phyloP scores from a whole-genome alignment of 2,888 invertebrate genomes.

The Clusia tigrina region DNA sequence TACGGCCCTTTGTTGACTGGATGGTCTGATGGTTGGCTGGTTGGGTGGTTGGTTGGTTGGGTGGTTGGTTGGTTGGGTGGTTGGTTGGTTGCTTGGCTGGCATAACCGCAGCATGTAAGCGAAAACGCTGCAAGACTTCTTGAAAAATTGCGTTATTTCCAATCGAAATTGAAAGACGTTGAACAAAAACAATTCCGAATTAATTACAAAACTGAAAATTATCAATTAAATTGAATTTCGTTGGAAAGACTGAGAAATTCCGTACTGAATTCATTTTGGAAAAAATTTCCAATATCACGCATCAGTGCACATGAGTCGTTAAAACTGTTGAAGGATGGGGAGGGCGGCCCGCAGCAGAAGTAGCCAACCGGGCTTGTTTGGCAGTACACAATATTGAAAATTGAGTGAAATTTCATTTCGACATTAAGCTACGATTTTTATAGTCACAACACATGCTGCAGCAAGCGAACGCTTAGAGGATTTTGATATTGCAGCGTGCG shows the following conservation, averaged over 20 bases:
- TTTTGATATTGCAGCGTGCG: not conserved
- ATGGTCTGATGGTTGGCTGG: not conserved
- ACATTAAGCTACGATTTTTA: not conserved
- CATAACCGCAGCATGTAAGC: not conserved
- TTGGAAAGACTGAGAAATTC: not conserved
- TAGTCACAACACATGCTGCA: not conserved
- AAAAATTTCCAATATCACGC: not conserved
- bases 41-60: not conserved
- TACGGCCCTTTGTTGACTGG: not conserved
- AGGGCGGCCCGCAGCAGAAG: no score
- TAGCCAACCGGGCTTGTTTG: no score
- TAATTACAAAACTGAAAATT: not conserved
- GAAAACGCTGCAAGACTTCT: constrained; percentile 1
- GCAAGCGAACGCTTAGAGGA: not conserved
- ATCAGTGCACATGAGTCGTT: not conserved
- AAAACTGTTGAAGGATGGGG: no score
- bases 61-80: not conserved
- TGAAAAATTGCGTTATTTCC: no score
- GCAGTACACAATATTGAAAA: no score
- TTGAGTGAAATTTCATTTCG: not conserved
- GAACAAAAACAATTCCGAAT: not conserved
- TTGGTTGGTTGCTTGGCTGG: not conserved
- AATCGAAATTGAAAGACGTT: no score
- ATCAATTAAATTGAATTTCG: not conserved
- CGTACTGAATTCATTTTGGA: not conserved